A percentile compares a stretch with the other conserved stretches of the same genome.
These are phyloP conservation scores for Brachirus orientalis DNA, from an alignment of 2,113 vertebrate genomes.

Conservation along the genomic window DNA sequence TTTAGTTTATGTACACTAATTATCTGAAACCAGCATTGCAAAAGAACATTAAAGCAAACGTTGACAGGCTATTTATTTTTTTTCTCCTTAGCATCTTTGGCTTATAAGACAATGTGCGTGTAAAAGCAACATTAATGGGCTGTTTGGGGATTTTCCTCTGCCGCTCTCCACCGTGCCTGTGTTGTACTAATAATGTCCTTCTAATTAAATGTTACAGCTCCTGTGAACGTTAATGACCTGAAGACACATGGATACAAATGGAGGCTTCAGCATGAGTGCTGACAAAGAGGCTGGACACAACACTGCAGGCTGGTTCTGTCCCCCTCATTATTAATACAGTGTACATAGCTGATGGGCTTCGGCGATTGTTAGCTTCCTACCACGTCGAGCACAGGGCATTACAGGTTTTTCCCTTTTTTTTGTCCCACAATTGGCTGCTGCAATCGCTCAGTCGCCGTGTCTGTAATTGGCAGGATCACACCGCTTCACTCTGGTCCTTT, in stretches of 20 bases:
- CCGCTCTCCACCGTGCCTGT: conserved; percentile 52
- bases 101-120: conserved; percentile 45
- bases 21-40: conserved; percentile 14
- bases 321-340: conserved; percentile 45
- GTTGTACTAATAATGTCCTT: conserved; percentile 70
- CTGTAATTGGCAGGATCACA: conserved; percentile 63
- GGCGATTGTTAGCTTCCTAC: conserved; percentile 47
- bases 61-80: conserved; percentile 60
- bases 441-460: conserved; percentile 40
- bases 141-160: conserved; percentile 62
- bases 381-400: background rate
- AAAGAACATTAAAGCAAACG: conserved; percentile 37
- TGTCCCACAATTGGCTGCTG: conserved; percentile 26
- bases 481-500: conserved; percentile 47
- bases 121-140: conserved; percentile 68
- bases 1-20: conserved; percentile 37
- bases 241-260: conserved; percentile 69
- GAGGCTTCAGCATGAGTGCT: conserved; percentile 47
- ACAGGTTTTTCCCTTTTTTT: conserved; percentile 1
- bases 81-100: conserved; percentile 28
- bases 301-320: conserved; percentile 47
- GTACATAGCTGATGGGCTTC: conserved; percentile 38
- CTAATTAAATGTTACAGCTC: conserved; percentile 80
- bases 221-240: conserved; percentile 76
- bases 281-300: conserved; percentile 47